Evolutionary conservation across 2,888 invertebrate species (phyloP).

Genomic region (Temnothorax unifasciatus): DNA sequence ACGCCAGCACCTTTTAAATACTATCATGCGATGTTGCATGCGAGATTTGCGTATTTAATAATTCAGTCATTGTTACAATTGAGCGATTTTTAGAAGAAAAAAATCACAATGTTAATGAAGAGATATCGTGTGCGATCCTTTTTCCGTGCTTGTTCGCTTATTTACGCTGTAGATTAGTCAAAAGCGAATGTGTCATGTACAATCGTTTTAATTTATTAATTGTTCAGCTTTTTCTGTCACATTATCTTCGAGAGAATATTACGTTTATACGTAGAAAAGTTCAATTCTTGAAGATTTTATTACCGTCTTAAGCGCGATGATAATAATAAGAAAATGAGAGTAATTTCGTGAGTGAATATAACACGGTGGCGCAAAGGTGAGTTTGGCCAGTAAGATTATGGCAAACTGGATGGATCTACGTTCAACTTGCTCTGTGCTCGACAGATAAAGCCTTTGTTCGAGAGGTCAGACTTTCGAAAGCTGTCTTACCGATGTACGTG

Average conservation of each 20-base stretch:
- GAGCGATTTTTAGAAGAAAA: not conserved
- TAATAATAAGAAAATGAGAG: slow-evolving; percentile 5
- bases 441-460: slow-evolving; percentile 67
- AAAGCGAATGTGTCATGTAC: not conserved
- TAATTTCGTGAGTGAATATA: slow-evolving; percentile 6
- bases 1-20: slow-evolving; percentile 4
- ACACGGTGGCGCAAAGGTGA: slow-evolving; percentile 19
- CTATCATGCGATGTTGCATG: slow-evolving; percentile 39
- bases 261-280: not conserved
- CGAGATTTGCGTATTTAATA: slow-evolving; percentile 32
- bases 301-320: not conserved
- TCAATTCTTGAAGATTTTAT: not conserved
- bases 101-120: not conserved
- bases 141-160: not conserved
- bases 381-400: slow-evolving; percentile 41
- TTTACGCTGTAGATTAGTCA: not conserved
- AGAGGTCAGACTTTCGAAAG: slow-evolving; percentile 71
- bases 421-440: slow-evolving; percentile 24
- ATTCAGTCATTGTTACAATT: slow-evolving; percentile 16
- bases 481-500: slow-evolving; percentile 62
- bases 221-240: not conserved
- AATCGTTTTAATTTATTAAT: not conserved
- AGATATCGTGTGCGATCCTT: not conserved
- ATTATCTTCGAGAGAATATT: not conserved
- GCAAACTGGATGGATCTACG: slow-evolving; percentile 41